Percentiles rank a stretch among this genome's conserved stretches.
These are phyloP conservation scores for Xiphophorus hellerii DNA, from an alignment of 2,113 vertebrate genomes.

Conservation along the genomic window DNA sequence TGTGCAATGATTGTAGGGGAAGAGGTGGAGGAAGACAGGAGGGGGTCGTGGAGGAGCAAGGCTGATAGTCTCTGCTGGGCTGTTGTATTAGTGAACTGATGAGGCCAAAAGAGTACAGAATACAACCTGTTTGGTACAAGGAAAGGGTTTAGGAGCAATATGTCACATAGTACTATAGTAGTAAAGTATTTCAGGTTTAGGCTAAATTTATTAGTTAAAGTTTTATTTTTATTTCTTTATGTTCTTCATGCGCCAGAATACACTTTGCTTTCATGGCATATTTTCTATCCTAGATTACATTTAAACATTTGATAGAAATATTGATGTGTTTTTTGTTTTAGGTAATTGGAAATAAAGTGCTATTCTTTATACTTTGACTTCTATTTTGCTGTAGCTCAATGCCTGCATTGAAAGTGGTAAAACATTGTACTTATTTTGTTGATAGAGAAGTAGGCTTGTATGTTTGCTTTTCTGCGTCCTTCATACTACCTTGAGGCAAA, in stretches of 20 bases:
- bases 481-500: constrained; percentile 65
- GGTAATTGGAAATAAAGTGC: neutral
- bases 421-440: constrained; percentile 23
- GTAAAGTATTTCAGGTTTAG: constrained; percentile 23
- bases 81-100: constrained; percentile 54
- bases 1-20: constrained; percentile 26
- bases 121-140: constrained; percentile 57
- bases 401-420: constrained; percentile 17
- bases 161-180: constrained; percentile 45
- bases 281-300: neutral
- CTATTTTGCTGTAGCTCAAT: constrained; percentile 15
- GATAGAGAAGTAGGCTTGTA: constrained; percentile 21
- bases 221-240: constrained; percentile 1
- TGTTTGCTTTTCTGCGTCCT: constrained; percentile 56
- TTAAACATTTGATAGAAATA: neutral
- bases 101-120: constrained; percentile 49
- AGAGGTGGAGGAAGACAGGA: constrained; percentile 8
- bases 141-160: constrained; percentile 54
- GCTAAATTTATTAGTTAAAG: neutral
- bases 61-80: constrained; percentile 24
- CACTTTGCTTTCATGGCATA: neutral
- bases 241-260: neutral
- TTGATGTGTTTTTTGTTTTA: neutral
- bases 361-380: neutral
- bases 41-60: constrained; percentile 29